Percentiles rank a stretch among this genome's conserved stretches.
These are phyloP conservation scores for Asteroscopus sphinx DNA, from an alignment of 2,888 invertebrate species.

Conservation along the genomic window DNA sequence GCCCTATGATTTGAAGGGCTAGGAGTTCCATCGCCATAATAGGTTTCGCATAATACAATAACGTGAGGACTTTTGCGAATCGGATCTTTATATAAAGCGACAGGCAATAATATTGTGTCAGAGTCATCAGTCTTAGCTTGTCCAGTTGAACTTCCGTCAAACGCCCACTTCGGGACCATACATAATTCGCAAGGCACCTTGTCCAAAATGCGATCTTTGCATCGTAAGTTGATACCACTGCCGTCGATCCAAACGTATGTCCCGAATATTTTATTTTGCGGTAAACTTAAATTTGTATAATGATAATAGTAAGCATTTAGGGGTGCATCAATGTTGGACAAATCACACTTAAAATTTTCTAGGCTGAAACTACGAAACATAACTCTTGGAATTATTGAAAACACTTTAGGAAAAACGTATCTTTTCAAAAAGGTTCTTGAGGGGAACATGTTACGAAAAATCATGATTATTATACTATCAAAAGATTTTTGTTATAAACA, in stretches of 20 bases:
- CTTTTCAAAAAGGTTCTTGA: conserved; percentile 28
- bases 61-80: conserved; percentile 96
- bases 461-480: neutral
- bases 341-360: conserved; percentile 63
- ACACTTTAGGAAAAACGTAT: neutral
- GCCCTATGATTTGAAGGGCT: conserved; percentile 93
- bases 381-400: conserved; percentile 11
- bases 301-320: conserved; percentile 70
- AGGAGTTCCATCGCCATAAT: conserved; percentile 92
- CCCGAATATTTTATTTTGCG: conserved; percentile 90
- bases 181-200: conserved; percentile 88
- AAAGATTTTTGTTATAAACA: neutral
- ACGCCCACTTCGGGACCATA: conserved; percentile 95
- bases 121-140: conserved; percentile 95
- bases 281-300: conserved; percentile 84
- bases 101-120: conserved; percentile 96
- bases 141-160: conserved; percentile 97
- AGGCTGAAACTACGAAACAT: conserved; percentile 44
- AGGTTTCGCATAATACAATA: conserved; percentile 96
- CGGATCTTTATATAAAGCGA: conserved; percentile 97
- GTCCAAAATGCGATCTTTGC: conserved; percentile 92
- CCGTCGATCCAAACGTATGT: conserved; percentile 95
- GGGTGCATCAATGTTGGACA: conserved; percentile 60
- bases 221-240: conserved; percentile 92
- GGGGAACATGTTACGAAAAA: conserved; percentile 32